These are phyloP conservation scores for Phalacrocorax carbo DNA, from an alignment of 2,113 vertebrate species.

Conservation along the genomic window DNA sequence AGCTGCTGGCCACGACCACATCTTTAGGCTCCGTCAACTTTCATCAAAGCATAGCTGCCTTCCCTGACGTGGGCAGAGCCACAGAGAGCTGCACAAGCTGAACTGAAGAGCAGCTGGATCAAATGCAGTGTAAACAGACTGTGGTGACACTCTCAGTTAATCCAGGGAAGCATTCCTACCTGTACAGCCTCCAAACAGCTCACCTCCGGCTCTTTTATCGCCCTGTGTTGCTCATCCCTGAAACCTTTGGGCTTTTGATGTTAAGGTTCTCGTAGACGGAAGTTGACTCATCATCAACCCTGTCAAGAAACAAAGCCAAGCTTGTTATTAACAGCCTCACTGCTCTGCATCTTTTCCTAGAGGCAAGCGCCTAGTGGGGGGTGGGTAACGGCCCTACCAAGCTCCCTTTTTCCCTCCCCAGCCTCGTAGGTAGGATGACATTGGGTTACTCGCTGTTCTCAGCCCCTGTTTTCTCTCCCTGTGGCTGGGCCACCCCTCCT, in stretches of 20 bases:
- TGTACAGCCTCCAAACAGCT: background rate
- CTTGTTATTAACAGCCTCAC: background rate
- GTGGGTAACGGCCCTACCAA: background rate
- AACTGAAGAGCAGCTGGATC: background rate
- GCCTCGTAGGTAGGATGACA: background rate
- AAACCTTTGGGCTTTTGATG: conserved; percentile 81
- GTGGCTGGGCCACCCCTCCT: background rate
- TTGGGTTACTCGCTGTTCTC: fast-evolving
- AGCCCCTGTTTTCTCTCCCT: background rate
- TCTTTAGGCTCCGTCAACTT: background rate
- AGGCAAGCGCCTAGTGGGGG: background rate
- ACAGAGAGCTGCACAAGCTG: fast-evolving
- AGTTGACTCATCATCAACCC: conserved; percentile 81
- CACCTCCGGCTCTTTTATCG: conserved; percentile 64
- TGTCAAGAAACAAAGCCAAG: conserved; percentile 16
- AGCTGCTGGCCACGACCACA: background rate
- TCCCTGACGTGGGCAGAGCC: background rate
- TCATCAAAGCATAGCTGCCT: background rate
- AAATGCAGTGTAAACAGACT: fast-evolving
- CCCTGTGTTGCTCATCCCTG: conserved; percentile 78
- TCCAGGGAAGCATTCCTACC: background rate
- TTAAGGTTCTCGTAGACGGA: conserved; percentile 89
- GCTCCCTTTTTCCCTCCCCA: background rate
- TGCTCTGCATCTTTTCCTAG: background rate
- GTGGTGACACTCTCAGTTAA: background rate